phyloP scores from a whole-genome alignment of 2,888 invertebrate species.

The Agrotis exclamationis region DNA sequence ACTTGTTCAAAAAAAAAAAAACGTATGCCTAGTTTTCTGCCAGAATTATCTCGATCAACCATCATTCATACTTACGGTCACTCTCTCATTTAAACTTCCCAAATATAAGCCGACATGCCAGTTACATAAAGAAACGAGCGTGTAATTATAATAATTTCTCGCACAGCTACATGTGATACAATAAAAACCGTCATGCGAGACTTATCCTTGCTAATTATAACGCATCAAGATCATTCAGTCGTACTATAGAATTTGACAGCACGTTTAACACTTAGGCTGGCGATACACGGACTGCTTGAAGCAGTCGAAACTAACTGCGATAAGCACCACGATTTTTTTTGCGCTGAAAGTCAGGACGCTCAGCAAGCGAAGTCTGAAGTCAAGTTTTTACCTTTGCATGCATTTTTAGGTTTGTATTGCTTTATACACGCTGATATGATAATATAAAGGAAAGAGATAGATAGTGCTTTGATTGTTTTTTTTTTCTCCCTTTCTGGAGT shows the following conservation, averaged over 20 bases:
- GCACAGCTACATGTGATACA: slow-evolving; percentile 13
- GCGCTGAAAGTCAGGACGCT: no score
- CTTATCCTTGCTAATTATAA: slow-evolving; percentile 53
- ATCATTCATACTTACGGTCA: background rate
- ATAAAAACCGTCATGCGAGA: slow-evolving; percentile 35
- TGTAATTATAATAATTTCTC: slow-evolving; percentile 46
- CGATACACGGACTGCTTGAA: no score
- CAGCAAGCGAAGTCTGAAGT: no score
- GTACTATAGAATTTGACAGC: slow-evolving; percentile 63
- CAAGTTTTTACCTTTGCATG: no score
- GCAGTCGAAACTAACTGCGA: no score
- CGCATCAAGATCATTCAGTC: slow-evolving; percentile 51
- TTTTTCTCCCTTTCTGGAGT: no score
- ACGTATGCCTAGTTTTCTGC: background rate
- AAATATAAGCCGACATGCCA: slow-evolving; percentile 19
- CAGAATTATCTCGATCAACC: background rate
- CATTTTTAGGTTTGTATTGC: no score
- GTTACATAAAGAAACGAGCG: slow-evolving; percentile 41
- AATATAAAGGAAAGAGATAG: no score
- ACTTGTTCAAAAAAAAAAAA: background rate
- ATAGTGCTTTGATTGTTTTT: no score
- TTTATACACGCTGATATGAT: no score
- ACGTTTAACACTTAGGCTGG: slow-evolving; percentile 49
- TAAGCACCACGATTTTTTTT: no score
- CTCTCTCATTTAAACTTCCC: background rate